Percentiles rank a stretch among this genome's conserved stretches.
These are phyloP conservation scores for Brachypalpus laphriformis DNA, from an alignment of 2,888 invertebrate genomes.

Conservation along the genomic window DNA sequence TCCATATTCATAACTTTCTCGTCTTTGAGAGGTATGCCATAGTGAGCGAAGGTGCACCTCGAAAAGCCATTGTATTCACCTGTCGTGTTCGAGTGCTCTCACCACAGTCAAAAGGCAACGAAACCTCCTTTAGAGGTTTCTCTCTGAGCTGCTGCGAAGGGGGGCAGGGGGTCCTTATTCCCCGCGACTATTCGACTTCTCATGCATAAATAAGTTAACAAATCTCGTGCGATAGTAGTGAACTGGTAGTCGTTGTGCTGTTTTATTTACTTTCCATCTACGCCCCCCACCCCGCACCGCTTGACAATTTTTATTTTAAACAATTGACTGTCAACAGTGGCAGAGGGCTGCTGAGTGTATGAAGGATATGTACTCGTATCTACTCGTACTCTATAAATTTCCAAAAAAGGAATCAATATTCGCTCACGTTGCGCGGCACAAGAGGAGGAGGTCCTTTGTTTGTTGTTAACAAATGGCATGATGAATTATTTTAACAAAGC, in stretches of 20 bases:
- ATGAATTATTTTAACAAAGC: slow-evolving; percentile 75
- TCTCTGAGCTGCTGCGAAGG: background rate
- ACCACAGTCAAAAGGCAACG: slow-evolving; percentile 1
- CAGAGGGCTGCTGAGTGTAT: slow-evolving; percentile 29
- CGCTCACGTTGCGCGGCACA: slow-evolving; percentile 7
- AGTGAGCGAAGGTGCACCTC: slow-evolving; percentile 8
- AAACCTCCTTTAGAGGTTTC: slow-evolving; percentile 8
- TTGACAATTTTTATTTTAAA: slow-evolving; percentile 70
- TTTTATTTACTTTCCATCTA: slow-evolving; percentile 46
- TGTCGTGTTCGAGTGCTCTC: slow-evolving; percentile 19
- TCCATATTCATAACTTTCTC: slow-evolving; percentile 70
- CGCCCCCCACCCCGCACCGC: background rate
- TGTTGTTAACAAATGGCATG: slow-evolving; percentile 75
- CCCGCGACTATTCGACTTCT: slow-evolving; percentile 18
- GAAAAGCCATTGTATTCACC: slow-evolving; percentile 51
- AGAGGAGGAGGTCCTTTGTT: slow-evolving; percentile 62
- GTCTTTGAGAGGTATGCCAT: slow-evolving; percentile 18
- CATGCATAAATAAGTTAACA: slow-evolving; percentile 62
- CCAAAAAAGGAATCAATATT: slow-evolving; percentile 60
- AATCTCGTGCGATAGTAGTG: slow-evolving; percentile 43
- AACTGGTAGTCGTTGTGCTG: slow-evolving; percentile 51
- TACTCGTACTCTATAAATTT: slow-evolving; percentile 47
- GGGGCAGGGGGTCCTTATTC: background rate
- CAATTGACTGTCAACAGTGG: slow-evolving; percentile 71
- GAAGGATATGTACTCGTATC: slow-evolving; percentile 49